Evolutionary conservation across 1,140 invertebrate species (phyloP).

Genomic region (Lasaia peninsularis): DNA sequence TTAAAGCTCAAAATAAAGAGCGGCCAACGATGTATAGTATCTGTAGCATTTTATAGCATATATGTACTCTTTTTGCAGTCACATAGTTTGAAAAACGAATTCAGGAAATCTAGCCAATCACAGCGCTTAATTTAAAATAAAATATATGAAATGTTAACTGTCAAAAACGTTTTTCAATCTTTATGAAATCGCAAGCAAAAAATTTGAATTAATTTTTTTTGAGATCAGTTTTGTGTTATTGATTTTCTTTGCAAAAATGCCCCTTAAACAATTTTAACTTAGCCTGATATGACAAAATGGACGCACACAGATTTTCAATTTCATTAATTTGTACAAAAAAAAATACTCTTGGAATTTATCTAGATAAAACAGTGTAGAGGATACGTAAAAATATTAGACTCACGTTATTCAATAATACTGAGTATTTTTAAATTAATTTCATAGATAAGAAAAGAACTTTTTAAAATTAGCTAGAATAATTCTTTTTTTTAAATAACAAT

Average conservation of each 20-base stretch:
- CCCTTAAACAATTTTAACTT: constrained; percentile 1
- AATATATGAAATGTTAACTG: background rate
- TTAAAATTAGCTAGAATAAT: background rate
- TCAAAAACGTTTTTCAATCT: background rate
- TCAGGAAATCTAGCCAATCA: background rate
- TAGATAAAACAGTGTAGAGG: background rate
- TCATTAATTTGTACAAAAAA: constrained; percentile 34
- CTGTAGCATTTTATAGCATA: background rate
- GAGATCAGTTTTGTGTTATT: constrained; percentile 1
- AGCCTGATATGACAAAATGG: constrained; percentile 18
- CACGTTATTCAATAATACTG: constrained; percentile 2
- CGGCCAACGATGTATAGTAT: background rate
- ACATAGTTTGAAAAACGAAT: background rate
- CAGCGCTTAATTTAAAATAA: background rate
- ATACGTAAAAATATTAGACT: background rate
- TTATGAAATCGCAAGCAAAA: background rate
- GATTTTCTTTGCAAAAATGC: background rate
- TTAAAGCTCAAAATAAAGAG: background rate
- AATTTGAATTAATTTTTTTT: constrained; percentile 2
- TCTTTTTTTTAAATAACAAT: background rate
- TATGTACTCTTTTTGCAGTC: background rate
- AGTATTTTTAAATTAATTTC: constrained; percentile 11
- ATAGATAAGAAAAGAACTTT: background rate
- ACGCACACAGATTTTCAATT: constrained; percentile 15
- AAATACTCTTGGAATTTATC: constrained; percentile 22